A percentile compares a stretch with the other conserved stretches of the same genome.
These are phyloP conservation scores for Orthosia cruda DNA, from an alignment of 2,888 invertebrate genomes.

Conservation along the genomic window DNA sequence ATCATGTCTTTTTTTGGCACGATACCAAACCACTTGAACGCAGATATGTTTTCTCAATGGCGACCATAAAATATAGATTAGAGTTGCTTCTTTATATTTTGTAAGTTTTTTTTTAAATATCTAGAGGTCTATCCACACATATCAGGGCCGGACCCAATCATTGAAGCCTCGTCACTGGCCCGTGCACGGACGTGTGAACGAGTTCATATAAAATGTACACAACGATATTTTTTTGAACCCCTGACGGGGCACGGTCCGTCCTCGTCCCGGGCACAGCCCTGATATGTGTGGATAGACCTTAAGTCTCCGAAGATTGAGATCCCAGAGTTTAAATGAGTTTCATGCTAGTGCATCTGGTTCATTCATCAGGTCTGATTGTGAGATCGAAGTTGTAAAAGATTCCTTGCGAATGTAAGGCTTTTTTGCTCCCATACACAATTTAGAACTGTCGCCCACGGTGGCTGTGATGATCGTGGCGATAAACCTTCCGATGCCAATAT, in stretches of 20 bases:
- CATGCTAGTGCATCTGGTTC: background rate
- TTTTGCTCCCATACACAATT: background rate
- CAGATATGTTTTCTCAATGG: slow-evolving; percentile 39
- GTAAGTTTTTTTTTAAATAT: slow-evolving; percentile 37
- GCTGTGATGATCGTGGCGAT: background rate
- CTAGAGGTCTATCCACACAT: too few relatives aligned
- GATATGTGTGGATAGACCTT: too few relatives aligned
- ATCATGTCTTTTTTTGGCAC: slow-evolving; percentile 45
- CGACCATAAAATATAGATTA: slow-evolving; percentile 26
- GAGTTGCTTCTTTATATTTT: slow-evolving; percentile 21
- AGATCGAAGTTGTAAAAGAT: slow-evolving; percentile 9
- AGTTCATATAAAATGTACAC: too few relatives aligned
- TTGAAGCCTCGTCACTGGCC: too few relatives aligned
- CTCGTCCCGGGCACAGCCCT: too few relatives aligned
- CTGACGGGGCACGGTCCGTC: too few relatives aligned
- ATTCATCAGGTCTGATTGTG: background rate
- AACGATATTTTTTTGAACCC: too few relatives aligned
- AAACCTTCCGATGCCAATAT: background rate
- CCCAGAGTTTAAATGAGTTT: background rate
- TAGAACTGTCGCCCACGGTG: background rate
- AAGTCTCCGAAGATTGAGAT: slow-evolving; percentile 10
- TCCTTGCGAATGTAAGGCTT: background rate
- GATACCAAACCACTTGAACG: slow-evolving; percentile 40
- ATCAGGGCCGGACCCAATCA: too few relatives aligned
- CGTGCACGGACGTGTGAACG: too few relatives aligned